Conservation (phyloP, 2,113 vertebrate species). For the Aspidoscelis tigris region DNA sequence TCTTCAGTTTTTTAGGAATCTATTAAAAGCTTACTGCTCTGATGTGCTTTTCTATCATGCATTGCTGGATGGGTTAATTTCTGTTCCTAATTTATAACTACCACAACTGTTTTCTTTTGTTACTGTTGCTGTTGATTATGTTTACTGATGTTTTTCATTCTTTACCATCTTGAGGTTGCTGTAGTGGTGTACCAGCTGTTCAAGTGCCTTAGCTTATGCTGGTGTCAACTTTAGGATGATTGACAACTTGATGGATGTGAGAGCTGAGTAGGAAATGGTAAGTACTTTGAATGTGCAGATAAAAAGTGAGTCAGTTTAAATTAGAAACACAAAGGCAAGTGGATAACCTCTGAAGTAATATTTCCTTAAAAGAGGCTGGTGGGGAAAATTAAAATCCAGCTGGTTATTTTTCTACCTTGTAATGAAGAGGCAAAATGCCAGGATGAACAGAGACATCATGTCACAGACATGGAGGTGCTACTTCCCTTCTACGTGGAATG, state of each 20-base stretch:
- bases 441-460: conserved; percentile 13
- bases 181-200: no score
- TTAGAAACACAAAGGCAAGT: conserved; percentile 14
- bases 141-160: neutral
- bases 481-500: conserved; percentile 16
- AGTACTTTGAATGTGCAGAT: neutral
- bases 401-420: conserved; percentile 14
- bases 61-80: neutral
- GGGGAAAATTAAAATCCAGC: conserved; percentile 25
- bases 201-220: neutral
- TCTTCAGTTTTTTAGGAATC: neutral
- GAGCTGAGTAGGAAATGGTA: neutral
- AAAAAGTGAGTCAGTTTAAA: no score
- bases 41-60: neutral
- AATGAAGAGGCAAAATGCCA: conserved; percentile 22
- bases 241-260: neutral
- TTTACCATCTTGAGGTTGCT: no score
- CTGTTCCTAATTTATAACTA: neutral
- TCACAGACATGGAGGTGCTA: neutral
- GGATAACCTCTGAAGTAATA: neutral
- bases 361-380: conserved; percentile 1
- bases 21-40: neutral
- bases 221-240: neutral
- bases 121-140: neutral
- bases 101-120: neutral